Evolutionary conservation across 2,113 vertebrate genomes (phyloP).

Genomic region (Nesoenas mayeri): DNA sequence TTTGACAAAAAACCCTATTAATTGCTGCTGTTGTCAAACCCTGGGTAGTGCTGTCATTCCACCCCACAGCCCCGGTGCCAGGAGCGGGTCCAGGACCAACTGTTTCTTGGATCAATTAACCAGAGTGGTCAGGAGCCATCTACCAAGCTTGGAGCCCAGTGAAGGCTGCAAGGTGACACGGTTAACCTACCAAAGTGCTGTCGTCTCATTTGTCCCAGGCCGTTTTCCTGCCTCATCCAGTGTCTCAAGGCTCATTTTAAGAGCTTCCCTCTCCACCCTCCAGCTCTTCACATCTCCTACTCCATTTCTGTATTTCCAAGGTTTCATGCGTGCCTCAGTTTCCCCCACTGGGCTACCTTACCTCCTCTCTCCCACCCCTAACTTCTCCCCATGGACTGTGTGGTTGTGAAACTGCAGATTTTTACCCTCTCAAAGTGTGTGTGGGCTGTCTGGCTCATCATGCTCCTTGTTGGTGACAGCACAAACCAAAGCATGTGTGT

Average conservation of each 20-base stretch:
- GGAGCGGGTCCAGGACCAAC: too few relatives aligned
- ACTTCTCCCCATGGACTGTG: not conserved
- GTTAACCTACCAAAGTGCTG: not conserved
- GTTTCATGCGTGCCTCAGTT: not conserved
- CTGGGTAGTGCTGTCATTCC: not conserved
- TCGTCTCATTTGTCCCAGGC: not conserved
- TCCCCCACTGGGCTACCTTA: not conserved
- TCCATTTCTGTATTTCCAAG: not conserved
- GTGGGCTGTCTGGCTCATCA: not conserved
- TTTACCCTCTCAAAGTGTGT: accelerated
- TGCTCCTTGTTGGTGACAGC: not conserved
- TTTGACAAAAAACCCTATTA: not conserved
- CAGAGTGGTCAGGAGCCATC: not conserved
- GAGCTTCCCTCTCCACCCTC: not conserved
- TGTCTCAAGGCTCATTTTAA: not conserved
- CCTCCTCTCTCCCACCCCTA: not conserved
- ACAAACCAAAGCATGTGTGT: not conserved
- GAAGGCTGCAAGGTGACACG: not conserved
- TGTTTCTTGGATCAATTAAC: not conserved
- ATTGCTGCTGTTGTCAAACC: not conserved
- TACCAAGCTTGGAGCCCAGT: not conserved
- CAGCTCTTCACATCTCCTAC: not conserved
- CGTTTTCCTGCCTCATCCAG: not conserved
- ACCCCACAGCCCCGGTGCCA: accelerated
- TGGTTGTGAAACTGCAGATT: not conserved